Evolutionary conservation across 2,888 invertebrate species (phyloP).

Genomic region (Smittia sp.): DNA sequence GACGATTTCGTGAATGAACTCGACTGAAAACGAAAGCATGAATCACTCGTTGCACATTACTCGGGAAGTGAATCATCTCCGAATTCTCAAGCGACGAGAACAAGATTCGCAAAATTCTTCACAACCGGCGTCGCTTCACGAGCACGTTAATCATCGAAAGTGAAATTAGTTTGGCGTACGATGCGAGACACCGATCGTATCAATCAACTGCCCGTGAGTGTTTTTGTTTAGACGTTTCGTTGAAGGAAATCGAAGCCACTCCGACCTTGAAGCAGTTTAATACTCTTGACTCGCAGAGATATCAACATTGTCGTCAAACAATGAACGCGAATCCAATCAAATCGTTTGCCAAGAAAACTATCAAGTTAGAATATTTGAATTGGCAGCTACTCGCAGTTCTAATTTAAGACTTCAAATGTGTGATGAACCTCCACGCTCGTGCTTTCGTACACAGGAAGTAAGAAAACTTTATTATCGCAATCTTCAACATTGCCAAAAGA

Average conservation of each 20-base stretch:
- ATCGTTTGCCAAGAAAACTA: neutral
- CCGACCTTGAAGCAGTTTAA: constrained; percentile 31
- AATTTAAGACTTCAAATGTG: neutral
- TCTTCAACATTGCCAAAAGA: too few relatives aligned
- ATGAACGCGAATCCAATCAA: neutral
- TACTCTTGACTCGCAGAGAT: constrained; percentile 3
- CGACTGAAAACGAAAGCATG: too few relatives aligned
- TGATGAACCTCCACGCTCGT: neutral
- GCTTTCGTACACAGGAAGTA: too few relatives aligned
- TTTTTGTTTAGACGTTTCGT: neutral
- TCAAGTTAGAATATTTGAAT: neutral
- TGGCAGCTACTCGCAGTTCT: neutral
- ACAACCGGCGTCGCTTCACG: neutral
- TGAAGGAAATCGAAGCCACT: neutral
- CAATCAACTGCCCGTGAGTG: neutral
- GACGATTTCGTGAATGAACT: too few relatives aligned
- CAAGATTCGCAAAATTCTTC: neutral
- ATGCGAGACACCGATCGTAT: too few relatives aligned
- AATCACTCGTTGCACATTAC: too few relatives aligned
- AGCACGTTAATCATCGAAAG: neutral
- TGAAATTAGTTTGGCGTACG: neutral
- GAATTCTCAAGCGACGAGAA: neutral
- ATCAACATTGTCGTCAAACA: constrained; percentile 11
- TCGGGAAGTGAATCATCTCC: constrained; percentile 13
- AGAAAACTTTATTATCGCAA: too few relatives aligned